A percentile compares a stretch with the other conserved stretches of the same genome.
Evolutionary conservation across 2,797 vertebrate genomes (phyloP).

Genomic region (Denticeps clupeoides): DNA sequence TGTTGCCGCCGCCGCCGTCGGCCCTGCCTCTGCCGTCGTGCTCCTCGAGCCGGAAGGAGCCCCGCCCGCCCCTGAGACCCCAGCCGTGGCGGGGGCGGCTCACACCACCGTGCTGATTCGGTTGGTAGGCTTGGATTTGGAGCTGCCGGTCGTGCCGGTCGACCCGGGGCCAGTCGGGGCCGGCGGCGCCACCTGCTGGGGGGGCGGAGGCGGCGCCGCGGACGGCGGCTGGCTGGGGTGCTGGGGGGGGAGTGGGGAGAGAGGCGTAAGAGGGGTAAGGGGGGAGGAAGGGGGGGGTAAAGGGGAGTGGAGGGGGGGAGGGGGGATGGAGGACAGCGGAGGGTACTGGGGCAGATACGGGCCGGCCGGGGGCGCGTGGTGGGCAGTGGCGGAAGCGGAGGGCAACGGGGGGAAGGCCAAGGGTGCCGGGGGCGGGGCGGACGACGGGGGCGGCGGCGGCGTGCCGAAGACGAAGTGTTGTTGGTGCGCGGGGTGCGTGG

Average conservation of each 20-base stretch:
- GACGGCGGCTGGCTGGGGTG: slow-evolving; percentile 60
- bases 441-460: slow-evolving; percentile 47
- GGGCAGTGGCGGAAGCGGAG: slow-evolving; percentile 39
- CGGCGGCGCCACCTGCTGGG: slow-evolving; percentile 38
- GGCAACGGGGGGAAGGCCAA: slow-evolving; percentile 45
- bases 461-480: slow-evolving; percentile 62
- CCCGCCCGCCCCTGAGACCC: slow-evolving; percentile 18
- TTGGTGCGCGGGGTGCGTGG: slow-evolving; percentile 32
- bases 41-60: too few species aligned
- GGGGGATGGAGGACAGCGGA: slow-evolving; percentile 52
- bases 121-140: slow-evolving; percentile 77
- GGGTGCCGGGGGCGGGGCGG: slow-evolving; percentile 48
- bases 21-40: slow-evolving; percentile 32
- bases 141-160: slow-evolving; percentile 47
- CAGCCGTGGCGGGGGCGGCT: slow-evolving; percentile 26
- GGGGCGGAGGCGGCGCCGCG: slow-evolving; percentile 36
- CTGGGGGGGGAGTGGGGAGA: slow-evolving; percentile 52
- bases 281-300: slow-evolving; percentile 53
- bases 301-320: slow-evolving; percentile 54
- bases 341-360: slow-evolving; percentile 56
- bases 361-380: slow-evolving; percentile 52
- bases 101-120: slow-evolving; percentile 88
- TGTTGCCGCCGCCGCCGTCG: slow-evolving; percentile 17
- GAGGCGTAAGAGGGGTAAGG: slow-evolving; percentile 50
- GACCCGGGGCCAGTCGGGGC: slow-evolving; percentile 26